Base-by-base conservation (phyloP, 2,888 invertebrate genomes). In the Tortrix viridana region DNA sequence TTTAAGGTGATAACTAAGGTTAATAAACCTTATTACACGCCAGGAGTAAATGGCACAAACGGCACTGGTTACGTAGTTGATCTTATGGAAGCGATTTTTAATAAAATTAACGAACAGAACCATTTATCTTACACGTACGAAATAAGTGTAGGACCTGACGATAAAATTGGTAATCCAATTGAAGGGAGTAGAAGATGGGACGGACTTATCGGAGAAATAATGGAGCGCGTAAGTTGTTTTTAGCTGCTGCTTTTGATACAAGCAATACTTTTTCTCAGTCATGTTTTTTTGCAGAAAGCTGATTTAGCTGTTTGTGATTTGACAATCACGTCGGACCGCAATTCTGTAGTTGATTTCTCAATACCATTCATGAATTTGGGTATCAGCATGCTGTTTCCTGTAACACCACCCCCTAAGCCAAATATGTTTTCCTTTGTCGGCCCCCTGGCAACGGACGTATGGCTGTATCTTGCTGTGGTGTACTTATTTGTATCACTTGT, bases 281-380 rank as follows among this genome's bases (percentile, higher is more conserved):
- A 12, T 12, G 3, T 3, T 32, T 32, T 66, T 65, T 92, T 93
- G 43, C 86, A 98, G 98, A 96, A 80, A 81, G 88, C 88, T 22
- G 89, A 89, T 69, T 72, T 90, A 66, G 89, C 89, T 1, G 84
- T 89, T 14, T 87, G 88, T 60, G 98, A 96, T 79, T 88, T 99
- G 69, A 98, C 98, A 2, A 98, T 99, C 57, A 99, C 98, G 3
- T 97, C 96, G 74, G 95, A 96, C 53, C 93, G 99, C 48, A 95
- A 97, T 69, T 93, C 94, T 61, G 96, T 95, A 12, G 97, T 98
- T 0, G 98, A 98, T 81, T 98, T 98, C 84, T 97, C 98, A 0
- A 97, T 96, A 88, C 99, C 99, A 0, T 99, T 99, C 84, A 98
- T 99, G 97, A 97, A 96, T 69, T 89, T 99, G 68, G 97, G 97